Conservation (phyloP, 2,113 vertebrate species). For the Chionis minor region DNA sequence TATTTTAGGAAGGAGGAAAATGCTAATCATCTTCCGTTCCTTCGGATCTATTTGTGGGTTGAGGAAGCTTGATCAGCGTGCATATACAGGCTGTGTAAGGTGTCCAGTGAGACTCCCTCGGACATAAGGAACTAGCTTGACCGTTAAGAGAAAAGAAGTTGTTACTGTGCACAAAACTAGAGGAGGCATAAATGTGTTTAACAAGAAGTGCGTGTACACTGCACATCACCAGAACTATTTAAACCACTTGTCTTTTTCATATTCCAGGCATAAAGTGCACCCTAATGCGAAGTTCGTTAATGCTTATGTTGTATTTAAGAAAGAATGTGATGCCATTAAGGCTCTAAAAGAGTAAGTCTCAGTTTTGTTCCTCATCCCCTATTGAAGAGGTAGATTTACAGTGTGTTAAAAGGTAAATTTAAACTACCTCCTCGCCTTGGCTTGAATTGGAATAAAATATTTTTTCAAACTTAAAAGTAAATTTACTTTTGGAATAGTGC, state of each 20-base stretch:
- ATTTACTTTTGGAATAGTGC: background rate
- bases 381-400: background rate
- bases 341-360: conserved; percentile 83
- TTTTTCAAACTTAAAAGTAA: background rate
- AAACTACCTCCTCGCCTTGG: background rate
- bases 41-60: background rate
- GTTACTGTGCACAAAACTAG: background rate
- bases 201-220: background rate
- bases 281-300: conserved; percentile 86
- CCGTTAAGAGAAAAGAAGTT: background rate
- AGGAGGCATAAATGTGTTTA: background rate
- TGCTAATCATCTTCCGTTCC: background rate
- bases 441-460: background rate
- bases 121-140: background rate
- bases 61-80: background rate
- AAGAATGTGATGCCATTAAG: conserved; percentile 72
- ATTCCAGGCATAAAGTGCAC: conserved; percentile 83
- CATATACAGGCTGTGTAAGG: background rate
- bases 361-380: background rate
- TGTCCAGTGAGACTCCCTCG: background rate
- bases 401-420: background rate
- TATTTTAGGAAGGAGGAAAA: background rate
- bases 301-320: conserved; percentile 92
- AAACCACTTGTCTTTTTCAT: background rate
- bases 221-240: background rate